Percentiles rank a stretch among this genome's conserved stretches.
phyloP scores from a whole-genome alignment of 2,888 invertebrate species.

The Metellina segmentata region DNA sequence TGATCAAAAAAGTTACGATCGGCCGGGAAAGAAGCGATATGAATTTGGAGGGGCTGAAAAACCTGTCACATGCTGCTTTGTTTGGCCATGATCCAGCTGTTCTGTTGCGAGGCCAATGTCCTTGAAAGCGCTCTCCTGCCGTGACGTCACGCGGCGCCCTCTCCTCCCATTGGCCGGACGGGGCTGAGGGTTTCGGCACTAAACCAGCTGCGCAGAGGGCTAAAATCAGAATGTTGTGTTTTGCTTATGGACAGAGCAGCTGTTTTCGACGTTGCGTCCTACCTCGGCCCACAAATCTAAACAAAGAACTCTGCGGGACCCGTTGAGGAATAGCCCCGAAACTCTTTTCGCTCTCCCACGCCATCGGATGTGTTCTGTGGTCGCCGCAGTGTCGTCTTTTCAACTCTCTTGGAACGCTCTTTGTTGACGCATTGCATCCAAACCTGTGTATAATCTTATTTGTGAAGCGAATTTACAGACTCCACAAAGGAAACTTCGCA shows the following conservation, averaged over 20 bases:
- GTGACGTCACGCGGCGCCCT: slow-evolving; percentile 65
- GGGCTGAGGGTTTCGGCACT: slow-evolving; percentile 66
- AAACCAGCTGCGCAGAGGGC: slow-evolving; percentile 61
- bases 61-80: slow-evolving; percentile 75
- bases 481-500: not conserved
- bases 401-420: not conserved
- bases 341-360: not conserved
- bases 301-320: slow-evolving; percentile 62
- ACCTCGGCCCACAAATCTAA: slow-evolving; percentile 44
- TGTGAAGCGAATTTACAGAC: not conserved
- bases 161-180: slow-evolving; percentile 35
- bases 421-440: slow-evolving; percentile 73
- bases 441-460: slow-evolving; percentile 19
- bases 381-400: not conserved
- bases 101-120: slow-evolving; percentile 75
- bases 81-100: slow-evolving; percentile 76
- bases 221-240: slow-evolving; percentile 71
- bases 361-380: not conserved
- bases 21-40: not conserved
- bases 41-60: slow-evolving; percentile 29
- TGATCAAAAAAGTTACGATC: not conserved
- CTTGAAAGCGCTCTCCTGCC: slow-evolving; percentile 72
- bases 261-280: slow-evolving; percentile 48
- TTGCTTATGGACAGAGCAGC: slow-evolving; percentile 74
- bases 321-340: not conserved